Evolutionary conservation across 2,797 vertebrate genomes (phyloP).

Genomic region (Argya squamiceps): DNA sequence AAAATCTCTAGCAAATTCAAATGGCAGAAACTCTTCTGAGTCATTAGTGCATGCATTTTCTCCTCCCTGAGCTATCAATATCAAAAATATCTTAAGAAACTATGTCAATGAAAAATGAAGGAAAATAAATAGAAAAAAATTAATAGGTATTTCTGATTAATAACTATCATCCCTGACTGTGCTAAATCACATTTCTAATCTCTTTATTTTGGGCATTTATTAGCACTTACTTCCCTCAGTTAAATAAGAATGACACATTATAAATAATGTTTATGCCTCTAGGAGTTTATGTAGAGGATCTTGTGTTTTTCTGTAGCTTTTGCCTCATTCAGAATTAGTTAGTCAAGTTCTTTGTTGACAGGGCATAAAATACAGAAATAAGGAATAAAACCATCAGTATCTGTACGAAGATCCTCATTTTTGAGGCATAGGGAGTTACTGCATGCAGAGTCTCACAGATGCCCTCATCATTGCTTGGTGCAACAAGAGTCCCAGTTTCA

Average conservation of each 20-base stretch:
- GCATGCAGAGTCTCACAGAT: not conserved
- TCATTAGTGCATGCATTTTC: conserved; percentile 47
- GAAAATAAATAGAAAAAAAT: conserved; percentile 27
- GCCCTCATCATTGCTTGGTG: not conserved
- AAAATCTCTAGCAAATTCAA: conserved; percentile 66
- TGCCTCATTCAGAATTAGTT: not conserved
- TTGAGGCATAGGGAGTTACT: not conserved
- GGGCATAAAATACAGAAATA: not conserved
- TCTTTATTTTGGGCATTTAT: conserved; percentile 27
- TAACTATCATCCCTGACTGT: not conserved
- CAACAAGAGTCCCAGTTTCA: not conserved
- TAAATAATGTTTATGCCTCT: conserved; percentile 19
- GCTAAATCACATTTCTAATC: not conserved
- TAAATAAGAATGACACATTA: not conserved
- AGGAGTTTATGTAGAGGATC: not conserved
- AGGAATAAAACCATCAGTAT: not conserved
- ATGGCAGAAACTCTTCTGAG: conserved; percentile 44
- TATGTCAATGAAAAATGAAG: conserved; percentile 44
- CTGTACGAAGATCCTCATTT: not conserved
- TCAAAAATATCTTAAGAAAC: conserved; percentile 34
- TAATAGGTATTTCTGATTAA: not conserved
- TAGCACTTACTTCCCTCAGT: conserved; percentile 21
- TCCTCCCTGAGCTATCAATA: conserved; percentile 52
- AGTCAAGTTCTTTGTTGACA: not conserved
- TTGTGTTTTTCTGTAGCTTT: not conserved